Base-by-base conservation (phyloP, 2,797 vertebrate species). In the Channallabes apus region DNA sequence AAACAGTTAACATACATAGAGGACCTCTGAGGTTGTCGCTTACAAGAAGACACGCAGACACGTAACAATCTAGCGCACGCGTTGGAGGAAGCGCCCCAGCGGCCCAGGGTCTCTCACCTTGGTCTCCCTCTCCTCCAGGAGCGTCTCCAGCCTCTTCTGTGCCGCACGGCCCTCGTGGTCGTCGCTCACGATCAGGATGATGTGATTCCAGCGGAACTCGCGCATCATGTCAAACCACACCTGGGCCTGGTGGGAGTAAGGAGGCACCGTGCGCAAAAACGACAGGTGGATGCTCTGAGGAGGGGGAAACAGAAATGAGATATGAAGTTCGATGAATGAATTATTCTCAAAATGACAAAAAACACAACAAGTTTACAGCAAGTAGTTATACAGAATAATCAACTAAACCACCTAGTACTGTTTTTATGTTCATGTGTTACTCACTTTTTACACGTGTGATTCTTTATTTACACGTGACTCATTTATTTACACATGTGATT, bases 221-320 rank as follows among this genome's bases (percentile, higher is more conserved):
- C 98, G 96, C 98, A 99, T 99, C 96, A 99, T 96, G 93, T 99
- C 98, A 69, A 99, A 99, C 98, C 98, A 99, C 79, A 99, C 98
- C 0, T 98, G 97, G 0, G 98, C 98, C 94, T 99, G 98, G 94
- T 99, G 98, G 82, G 98, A 99, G 89, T 99, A 99, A 0, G 98
- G 98, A 0, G 98, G 98, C 80, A 99, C 98, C 0, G 98, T 99
- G 91, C 98, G 96, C 90, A 99, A 95, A 90, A 99, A 99, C 67
- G 98, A 99, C 91, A 99, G 94, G 90, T 99, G 98, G 93, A 99
- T 99, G 87, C 98, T 99, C 98, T 99, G 82, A 56, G 51, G 6
- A 22, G 20, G 2, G 29, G 20, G 27, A 65, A 4, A 4, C 14
- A 61, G 32, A 24, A 32, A 32, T 4, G 7, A 29, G n/a, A 77